These are phyloP conservation scores for Nomada ferruginata DNA, from an alignment of 2,888 invertebrate species.

Conservation along the genomic window DNA sequence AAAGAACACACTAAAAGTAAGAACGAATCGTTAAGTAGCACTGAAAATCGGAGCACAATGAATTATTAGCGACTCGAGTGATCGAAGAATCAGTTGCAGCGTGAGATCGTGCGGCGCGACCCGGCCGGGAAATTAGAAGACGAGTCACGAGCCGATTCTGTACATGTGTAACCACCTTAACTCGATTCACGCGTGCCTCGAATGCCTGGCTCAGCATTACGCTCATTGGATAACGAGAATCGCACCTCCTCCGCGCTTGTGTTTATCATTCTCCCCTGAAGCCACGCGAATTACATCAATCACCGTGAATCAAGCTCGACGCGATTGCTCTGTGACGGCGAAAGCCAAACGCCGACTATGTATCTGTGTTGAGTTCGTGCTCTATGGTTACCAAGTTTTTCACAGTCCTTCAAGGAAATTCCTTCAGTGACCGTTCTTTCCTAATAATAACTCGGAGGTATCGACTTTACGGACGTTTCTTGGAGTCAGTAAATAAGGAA, in stretches of 20 bases:
- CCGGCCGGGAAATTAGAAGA: conserved; percentile 71
- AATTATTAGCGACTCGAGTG: neutral
- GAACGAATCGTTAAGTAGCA: neutral
- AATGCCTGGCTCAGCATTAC: conserved; percentile 63
- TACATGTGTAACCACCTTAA: conserved; percentile 75
- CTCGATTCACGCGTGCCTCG: conserved; percentile 74
- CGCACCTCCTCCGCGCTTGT: conserved; percentile 36
- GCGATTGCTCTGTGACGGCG: conserved; percentile 10
- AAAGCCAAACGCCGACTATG: neutral
- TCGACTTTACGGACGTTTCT: neutral
- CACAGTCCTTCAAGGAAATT: too few species aligned
- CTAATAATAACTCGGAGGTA: too few species aligned
- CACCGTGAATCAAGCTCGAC: conserved; percentile 7
- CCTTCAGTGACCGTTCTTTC: too few species aligned
- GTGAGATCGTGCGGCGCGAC: conserved; percentile 38
- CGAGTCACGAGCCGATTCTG: conserved; percentile 74
- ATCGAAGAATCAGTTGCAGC: conserved; percentile 8
- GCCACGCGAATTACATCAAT: conserved; percentile 43
- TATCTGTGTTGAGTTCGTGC: neutral
- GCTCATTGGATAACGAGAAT: conserved; percentile 59
- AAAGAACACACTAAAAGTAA: neutral
- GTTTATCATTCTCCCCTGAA: conserved; percentile 42
- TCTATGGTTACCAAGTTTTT: too few species aligned
- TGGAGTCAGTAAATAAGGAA: conserved; percentile 16
- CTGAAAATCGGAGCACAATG: neutral